Conservation (phyloP, 2,113 vertebrate species). For the Embiotoca jacksoni region DNA sequence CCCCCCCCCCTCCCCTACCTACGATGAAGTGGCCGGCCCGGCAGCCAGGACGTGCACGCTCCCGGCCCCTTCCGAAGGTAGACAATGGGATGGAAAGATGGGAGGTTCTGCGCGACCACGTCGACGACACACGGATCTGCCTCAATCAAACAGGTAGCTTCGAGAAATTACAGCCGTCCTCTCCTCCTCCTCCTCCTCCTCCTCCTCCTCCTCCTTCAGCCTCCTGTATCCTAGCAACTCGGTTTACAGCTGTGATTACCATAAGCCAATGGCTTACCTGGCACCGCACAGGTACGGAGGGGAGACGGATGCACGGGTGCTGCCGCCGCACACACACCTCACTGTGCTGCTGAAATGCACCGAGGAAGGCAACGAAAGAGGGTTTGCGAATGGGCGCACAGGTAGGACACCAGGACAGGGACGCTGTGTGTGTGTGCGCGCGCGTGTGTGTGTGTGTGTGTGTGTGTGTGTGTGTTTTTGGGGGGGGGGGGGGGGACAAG, state of each 20-base stretch:
- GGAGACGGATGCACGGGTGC: slow-evolving; percentile 21
- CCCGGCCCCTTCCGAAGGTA: slow-evolving; percentile 40
- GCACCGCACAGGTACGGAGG: slow-evolving; percentile 60
- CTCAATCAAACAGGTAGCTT: slow-evolving; percentile 78
- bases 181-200: slow-evolving; percentile 43
- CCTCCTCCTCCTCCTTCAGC: slow-evolving; percentile 50
- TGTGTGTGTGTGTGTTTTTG: not conserved
- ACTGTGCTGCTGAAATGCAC: slow-evolving; percentile 43
- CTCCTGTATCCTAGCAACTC: slow-evolving; percentile 78
- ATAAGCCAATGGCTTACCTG: slow-evolving; percentile 73
- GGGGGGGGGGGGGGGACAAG: not conserved
- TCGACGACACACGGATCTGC: slow-evolving; percentile 20
- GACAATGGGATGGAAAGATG: slow-evolving; percentile 44
- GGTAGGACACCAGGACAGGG: slow-evolving; percentile 14
- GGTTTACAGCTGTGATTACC: slow-evolving; percentile 61
- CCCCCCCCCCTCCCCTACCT: slow-evolving; percentile 56
- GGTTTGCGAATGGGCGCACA: slow-evolving; percentile 10
- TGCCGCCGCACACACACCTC: slow-evolving; percentile 9
- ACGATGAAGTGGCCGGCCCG: slow-evolving; percentile 54
- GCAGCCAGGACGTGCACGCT: slow-evolving; percentile 7
- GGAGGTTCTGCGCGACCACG: not conserved
- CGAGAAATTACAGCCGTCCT: slow-evolving; percentile 58
- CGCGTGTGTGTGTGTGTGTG: no score
- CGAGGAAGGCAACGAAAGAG: not conserved
- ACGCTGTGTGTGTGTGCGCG: not conserved